A percentile compares a stretch with the other conserved stretches of the same genome.
These are phyloP conservation scores for Scopus umbretta DNA, from an alignment of 2,113 vertebrate species.

Conservation along the genomic window DNA sequence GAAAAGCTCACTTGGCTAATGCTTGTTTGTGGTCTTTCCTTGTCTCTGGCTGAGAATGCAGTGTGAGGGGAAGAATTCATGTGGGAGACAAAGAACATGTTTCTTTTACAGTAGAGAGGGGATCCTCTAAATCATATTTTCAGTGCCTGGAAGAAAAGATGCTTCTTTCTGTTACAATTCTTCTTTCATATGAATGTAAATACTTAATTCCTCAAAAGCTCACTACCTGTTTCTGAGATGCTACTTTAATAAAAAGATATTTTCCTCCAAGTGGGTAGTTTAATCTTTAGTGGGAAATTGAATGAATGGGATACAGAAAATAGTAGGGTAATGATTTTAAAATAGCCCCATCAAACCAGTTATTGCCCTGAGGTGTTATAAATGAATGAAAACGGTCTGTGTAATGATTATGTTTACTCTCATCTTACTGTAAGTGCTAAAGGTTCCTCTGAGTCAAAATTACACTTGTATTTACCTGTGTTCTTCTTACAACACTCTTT, in stretches of 20 bases:
- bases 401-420: background rate
- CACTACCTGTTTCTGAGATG: background rate
- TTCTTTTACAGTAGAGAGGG: background rate
- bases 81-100: background rate
- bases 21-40: background rate
- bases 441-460: background rate
- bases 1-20: background rate
- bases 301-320: constrained; percentile 9
- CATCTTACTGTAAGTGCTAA: background rate
- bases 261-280: background rate
- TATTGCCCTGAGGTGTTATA: background rate
- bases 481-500: background rate
- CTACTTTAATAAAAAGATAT: constrained; percentile 15
- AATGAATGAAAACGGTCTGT: constrained; percentile 22
- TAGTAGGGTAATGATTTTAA: constrained; percentile 33
- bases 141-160: background rate
- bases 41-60: background rate
- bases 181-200: background rate
- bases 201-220: constrained; percentile 12
- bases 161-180: background rate
- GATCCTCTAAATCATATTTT: background rate
- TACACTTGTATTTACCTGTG: background rate
- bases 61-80: background rate
- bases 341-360: constrained; percentile 12
- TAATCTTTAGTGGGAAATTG: constrained; percentile 4